Evolutionary conservation across 2,888 invertebrate species (phyloP), one percentile per base, ranked within the genome.

Genomic region (Troglohyphantes excavatus): DNA sequence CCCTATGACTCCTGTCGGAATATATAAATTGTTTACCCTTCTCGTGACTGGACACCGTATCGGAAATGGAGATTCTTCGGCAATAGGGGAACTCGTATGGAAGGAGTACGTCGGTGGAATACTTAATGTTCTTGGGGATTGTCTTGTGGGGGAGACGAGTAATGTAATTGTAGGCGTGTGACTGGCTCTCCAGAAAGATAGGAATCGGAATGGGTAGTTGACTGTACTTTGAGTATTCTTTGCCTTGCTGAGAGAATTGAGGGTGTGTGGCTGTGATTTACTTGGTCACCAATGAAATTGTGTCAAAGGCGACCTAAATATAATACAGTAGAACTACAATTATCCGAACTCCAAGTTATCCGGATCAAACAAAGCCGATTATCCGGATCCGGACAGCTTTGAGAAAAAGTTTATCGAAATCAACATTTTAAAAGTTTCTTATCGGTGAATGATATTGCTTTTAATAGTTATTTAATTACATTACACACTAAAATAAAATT

Each of bases 21-120:
- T 17, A n/a, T 27, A 19, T 65, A 81, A 53, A 81, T 82, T 72
- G 70, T 39, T 82, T 53, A 70, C 61, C 33, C 29, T 82, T 33
- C 46, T 73, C 67, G 75, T 84, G 84, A 76, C 75, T 75, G 59
- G 43, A 39, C 33, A 53, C 53, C 17, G 3, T 53, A n/a, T 53
- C n/a, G 53, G 53, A 17, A n/a, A 53, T n/a, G 5, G 33, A 6
- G 3, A 3, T 33, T 53, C n/a, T 53, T n/a, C n/a, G 9, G 53
- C 53, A 5, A 17, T 33, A 6, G 29, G 43, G 61, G 61, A 5
- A 11, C 13, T 1, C 1, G 3, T 1, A 2, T 39, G 7, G 13
- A 0, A 2, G 17, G 19, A 11, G n/a, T 6, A 33, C 21, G 2
- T 39, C 39, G 27, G 5, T 19, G 39, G 70, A 70, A 29, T 70